Percentiles rank a stretch among this genome's conserved stretches.
phyloP scores from a whole-genome alignment of 2,888 invertebrate genomes.

The Frankliniella fusca region DNA sequence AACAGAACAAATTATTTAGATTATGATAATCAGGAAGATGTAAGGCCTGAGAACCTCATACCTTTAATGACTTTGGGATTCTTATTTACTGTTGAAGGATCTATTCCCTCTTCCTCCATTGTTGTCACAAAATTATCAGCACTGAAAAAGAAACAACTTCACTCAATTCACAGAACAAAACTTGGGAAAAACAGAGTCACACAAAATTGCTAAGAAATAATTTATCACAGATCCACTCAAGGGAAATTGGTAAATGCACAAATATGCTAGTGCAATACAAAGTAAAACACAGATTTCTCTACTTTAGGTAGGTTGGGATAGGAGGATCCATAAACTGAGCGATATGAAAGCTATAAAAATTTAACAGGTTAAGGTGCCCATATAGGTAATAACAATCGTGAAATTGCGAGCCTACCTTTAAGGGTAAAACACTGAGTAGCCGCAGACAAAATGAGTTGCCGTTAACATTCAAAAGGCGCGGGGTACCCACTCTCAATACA shows the following conservation, averaged over 20 bases:
- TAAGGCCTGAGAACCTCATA: constrained; percentile 40
- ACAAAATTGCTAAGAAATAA: background rate
- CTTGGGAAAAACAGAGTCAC: background rate
- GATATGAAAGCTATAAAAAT: background rate
- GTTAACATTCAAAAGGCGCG: background rate
- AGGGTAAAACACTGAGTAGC: background rate
- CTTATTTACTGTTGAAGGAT: constrained; percentile 61
- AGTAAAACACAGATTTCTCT: too few relatives aligned
- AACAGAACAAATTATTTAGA: constrained; percentile 29
- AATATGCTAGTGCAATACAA: too few relatives aligned
- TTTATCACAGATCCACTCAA: background rate
- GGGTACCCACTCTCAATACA: background rate
- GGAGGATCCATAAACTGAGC: too few relatives aligned
- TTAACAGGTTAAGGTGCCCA: background rate
- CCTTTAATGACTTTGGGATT: constrained; percentile 61
- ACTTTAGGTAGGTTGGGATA: too few relatives aligned
- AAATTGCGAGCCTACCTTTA: background rate
- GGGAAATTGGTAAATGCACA: too few relatives aligned
- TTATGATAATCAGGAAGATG: background rate
- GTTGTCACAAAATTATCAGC: background rate
- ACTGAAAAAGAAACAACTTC: background rate
- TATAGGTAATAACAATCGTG: background rate
- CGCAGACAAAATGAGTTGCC: background rate
- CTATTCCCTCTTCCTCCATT: constrained; percentile 40
- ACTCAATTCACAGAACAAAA: too few relatives aligned